phyloP scores from a whole-genome alignment of 2,888 invertebrate genomes.

The Drosophila trichaetosa region DNA sequence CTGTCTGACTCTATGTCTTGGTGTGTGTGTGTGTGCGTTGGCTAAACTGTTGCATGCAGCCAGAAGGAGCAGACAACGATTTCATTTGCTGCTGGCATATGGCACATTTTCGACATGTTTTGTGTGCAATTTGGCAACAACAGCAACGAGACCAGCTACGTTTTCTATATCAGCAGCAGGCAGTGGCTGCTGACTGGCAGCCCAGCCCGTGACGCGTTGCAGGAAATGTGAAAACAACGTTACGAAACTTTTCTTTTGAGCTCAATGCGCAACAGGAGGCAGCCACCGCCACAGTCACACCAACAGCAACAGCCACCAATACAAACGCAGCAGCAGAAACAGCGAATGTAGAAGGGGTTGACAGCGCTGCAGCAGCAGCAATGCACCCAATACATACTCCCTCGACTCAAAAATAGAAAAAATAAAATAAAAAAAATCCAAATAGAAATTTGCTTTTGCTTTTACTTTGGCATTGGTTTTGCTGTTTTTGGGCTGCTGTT shows the following conservation, averaged over 20 bases:
- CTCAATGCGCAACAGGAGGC: slow-evolving; percentile 78
- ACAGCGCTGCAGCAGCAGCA: slow-evolving; percentile 27
- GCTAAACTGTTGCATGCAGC: slow-evolving; percentile 77
- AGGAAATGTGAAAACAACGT: slow-evolving; percentile 81
- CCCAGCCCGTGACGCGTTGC: slow-evolving; percentile 65
- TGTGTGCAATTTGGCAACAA: slow-evolving; percentile 76
- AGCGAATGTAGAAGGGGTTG: not conserved
- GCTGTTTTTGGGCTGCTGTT: slow-evolving; percentile 40
- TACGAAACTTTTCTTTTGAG: slow-evolving; percentile 76
- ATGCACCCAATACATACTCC: slow-evolving; percentile 8
- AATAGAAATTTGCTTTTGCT: slow-evolving; percentile 29
- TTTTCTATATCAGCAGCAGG: slow-evolving; percentile 45
- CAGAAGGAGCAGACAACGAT: slow-evolving; percentile 50
- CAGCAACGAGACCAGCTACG: slow-evolving; percentile 50
- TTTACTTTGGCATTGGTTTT: slow-evolving; percentile 52
- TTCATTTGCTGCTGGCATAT: slow-evolving; percentile 75
- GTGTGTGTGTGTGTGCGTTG: slow-evolving; percentile 22
- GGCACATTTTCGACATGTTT: slow-evolving; percentile 81
- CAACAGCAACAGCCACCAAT: slow-evolving; percentile 9
- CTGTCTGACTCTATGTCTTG: slow-evolving; percentile 22
- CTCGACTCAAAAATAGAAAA: slow-evolving; percentile 6
- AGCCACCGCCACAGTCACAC: slow-evolving; percentile 20
- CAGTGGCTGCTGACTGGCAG: slow-evolving; percentile 56
- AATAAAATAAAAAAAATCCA: not conserved
- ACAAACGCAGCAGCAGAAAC: slow-evolving; percentile 7